These are phyloP conservation scores for Coptodon rendalli DNA, from an alignment of 2,113 vertebrate genomes.

Conservation along the genomic window DNA sequence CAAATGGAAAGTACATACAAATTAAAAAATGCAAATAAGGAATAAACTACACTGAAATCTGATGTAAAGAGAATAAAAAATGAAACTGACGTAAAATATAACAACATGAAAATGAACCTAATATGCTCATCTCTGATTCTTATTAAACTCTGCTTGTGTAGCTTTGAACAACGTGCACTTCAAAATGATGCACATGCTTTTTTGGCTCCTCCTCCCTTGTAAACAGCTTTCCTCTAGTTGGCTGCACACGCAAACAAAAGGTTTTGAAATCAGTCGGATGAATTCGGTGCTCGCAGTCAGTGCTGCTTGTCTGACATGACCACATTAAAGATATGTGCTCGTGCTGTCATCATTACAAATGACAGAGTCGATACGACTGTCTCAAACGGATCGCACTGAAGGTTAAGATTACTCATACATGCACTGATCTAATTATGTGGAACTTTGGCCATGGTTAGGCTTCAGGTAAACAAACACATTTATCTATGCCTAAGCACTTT, in stretches of 20 bases:
- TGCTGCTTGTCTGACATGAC: not conserved
- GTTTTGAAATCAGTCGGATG: not conserved
- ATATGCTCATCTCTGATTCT: not conserved
- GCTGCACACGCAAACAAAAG: not conserved
- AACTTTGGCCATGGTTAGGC: not conserved
- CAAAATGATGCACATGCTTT: accelerated
- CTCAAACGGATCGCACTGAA: not conserved
- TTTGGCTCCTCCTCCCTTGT: not conserved
- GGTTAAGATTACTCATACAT: not conserved
- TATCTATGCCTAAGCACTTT: not conserved
- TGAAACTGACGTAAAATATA: not conserved
- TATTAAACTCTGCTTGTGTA: not conserved
- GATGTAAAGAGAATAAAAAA: accelerated
- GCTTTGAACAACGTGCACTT: not conserved
- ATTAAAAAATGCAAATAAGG: not conserved
- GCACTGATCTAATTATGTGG: not conserved
- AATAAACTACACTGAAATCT: not conserved
- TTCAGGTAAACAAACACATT: not conserved
- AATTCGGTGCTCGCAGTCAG: not conserved
- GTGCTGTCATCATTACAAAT: accelerated
- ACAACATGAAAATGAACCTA: not conserved
- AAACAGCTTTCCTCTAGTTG: not conserved
- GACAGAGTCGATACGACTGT: not conserved
- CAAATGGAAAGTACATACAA: not conserved
- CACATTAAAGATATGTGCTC: not conserved